Evolutionary conservation across 2,113 vertebrate genomes (phyloP).

Genomic region (Pelecanus crispus): DNA sequence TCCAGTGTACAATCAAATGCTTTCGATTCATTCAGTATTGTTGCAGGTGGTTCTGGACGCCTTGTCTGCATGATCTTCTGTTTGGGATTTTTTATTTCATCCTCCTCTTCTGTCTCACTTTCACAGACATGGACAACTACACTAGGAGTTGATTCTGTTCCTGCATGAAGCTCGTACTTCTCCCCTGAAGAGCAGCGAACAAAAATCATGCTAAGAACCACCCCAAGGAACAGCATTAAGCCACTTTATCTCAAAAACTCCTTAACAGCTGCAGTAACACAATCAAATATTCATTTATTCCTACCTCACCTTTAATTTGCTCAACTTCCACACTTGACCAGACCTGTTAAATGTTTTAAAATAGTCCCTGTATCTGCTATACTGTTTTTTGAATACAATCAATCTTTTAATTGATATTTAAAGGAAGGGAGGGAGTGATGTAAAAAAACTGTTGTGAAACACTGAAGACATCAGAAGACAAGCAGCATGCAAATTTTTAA

Average conservation of each 20-base stretch:
- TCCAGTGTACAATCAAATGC: slow-evolving; percentile 51
- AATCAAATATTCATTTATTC: not conserved
- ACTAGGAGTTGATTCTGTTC: slow-evolving; percentile 94
- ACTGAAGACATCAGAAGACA: not conserved
- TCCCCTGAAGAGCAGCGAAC: slow-evolving; percentile 76
- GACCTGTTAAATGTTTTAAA: not conserved
- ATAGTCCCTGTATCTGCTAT: not conserved
- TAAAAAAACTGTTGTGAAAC: not conserved
- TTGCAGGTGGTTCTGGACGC: slow-evolving; percentile 81
- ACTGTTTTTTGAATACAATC: not conserved
- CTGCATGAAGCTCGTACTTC: slow-evolving; percentile 95
- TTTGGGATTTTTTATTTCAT: slow-evolving; percentile 76
- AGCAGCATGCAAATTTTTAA: not conserved
- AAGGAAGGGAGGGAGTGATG: not conserved
- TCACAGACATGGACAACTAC: slow-evolving; percentile 98
- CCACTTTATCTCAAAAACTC: not conserved
- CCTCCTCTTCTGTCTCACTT: slow-evolving; percentile 90
- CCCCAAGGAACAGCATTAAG: not conserved
- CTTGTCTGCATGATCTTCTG: slow-evolving; percentile 93
- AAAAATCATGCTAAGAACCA: not conserved
- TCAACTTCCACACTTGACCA: not conserved
- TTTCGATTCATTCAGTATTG: slow-evolving; percentile 72
- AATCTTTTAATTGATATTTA: not conserved
- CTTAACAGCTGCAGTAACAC: not conserved
- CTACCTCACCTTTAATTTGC: not conserved